Evolutionary conservation across 2,797 vertebrate species (phyloP).

Genomic region (Sebastes steindachneri): DNA sequence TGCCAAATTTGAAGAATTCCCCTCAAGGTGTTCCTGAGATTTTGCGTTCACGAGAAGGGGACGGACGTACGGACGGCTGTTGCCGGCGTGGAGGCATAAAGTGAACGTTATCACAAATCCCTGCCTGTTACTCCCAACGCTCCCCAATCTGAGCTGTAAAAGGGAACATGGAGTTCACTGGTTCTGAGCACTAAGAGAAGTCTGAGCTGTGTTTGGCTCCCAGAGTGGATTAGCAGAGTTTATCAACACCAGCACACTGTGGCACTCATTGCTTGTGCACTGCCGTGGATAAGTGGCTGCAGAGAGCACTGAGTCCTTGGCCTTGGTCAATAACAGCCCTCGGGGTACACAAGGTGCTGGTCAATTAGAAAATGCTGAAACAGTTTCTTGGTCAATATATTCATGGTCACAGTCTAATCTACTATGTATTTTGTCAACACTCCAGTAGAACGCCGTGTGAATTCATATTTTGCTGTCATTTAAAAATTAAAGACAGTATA

Average conservation of each 20-base stretch:
- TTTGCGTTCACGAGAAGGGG: too few relatives aligned
- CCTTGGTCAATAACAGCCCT: conserved; percentile 63
- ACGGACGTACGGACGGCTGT: too few relatives aligned
- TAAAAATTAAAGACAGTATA: neutral
- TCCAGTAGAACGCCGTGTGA: neutral
- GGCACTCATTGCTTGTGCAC: conserved; percentile 43
- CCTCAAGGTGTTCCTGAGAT: too few relatives aligned
- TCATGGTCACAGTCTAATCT: conserved; percentile 35
- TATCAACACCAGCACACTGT: conserved; percentile 71
- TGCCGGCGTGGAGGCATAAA: neutral
- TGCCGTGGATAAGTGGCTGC: conserved; percentile 63
- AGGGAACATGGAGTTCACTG: conserved; percentile 38
- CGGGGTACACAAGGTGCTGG: conserved; percentile 25
- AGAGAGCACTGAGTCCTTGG: conserved; percentile 56
- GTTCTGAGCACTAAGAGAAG: conserved; percentile 42
- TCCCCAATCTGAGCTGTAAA: conserved; percentile 27
- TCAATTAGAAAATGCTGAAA: conserved; percentile 66
- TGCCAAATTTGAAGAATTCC: too few relatives aligned
- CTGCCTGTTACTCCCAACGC: conserved; percentile 30
- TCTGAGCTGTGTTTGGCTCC: conserved; percentile 45
- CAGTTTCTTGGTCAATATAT: conserved; percentile 49
- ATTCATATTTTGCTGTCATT: conserved; percentile 13
- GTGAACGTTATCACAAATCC: conserved; percentile 43
- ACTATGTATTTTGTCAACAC: conserved; percentile 23
- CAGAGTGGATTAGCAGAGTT: conserved; percentile 74